Conservation (phyloP, 2,113 vertebrate species). For the Chascanopsetta lugubris region DNA sequence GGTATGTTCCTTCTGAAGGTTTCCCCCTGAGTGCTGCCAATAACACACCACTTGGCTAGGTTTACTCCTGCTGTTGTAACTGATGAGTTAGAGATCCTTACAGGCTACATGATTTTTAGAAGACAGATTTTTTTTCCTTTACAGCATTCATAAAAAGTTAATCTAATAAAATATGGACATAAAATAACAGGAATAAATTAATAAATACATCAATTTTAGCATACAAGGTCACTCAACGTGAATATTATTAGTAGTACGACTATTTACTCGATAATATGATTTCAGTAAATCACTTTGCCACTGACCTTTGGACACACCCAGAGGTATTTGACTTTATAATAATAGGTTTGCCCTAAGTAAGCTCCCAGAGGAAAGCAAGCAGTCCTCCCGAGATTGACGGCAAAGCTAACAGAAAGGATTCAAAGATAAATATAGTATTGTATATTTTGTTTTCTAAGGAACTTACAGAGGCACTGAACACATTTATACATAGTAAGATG, state of each 20-base stretch:
- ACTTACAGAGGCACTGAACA: constrained; percentile 73
- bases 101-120: constrained; percentile 61
- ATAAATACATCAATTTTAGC: constrained; percentile 67
- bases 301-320: constrained; percentile 62
- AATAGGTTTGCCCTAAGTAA: constrained; percentile 50
- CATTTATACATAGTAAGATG: constrained; percentile 43
- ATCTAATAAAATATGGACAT: constrained; percentile 68
- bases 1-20: constrained; percentile 68
- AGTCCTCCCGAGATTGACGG: constrained; percentile 31
- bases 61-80: constrained; percentile 37
- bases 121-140: constrained; percentile 21
- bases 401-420: constrained; percentile 42
- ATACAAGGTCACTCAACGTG: constrained; percentile 54
- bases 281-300: constrained; percentile 55
- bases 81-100: constrained; percentile 28
- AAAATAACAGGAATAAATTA: constrained; percentile 75
- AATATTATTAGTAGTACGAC: constrained; percentile 63
- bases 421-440: constrained; percentile 62
- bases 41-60: constrained; percentile 22
- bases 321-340: constrained; percentile 64
- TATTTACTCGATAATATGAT: constrained; percentile 54
- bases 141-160: constrained; percentile 64
- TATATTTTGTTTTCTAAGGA: constrained; percentile 61
- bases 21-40: constrained; percentile 68
- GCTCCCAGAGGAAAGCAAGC: constrained; percentile 42